Conservation (phyloP, 2,888 invertebrate species). For the Sipha maydis region DNA sequence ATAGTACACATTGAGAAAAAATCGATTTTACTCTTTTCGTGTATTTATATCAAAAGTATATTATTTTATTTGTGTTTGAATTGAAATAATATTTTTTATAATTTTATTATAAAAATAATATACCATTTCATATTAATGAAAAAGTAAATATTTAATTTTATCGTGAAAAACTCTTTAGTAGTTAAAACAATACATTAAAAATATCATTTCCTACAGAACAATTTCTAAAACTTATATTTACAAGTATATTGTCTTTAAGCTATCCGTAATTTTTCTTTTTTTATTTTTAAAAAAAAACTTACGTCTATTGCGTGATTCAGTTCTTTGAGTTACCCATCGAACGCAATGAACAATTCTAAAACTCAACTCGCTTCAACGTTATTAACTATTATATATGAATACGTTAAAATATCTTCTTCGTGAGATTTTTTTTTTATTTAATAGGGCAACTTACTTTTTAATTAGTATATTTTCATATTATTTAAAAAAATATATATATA, state of each 20-base stretch:
- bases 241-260: neutral
- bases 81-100: neutral
- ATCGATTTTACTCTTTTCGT: neutral
- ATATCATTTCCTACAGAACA: neutral
- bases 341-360: neutral
- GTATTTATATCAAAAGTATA: neutral
- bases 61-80: neutral
- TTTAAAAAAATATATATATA: neutral
- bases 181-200: neutral
- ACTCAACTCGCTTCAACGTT: neutral
- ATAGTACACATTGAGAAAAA: neutral
- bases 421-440: neutral
- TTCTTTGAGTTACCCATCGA: constrained; percentile 5
- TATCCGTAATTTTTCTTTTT: neutral
- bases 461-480: neutral
- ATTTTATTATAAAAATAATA: too few species aligned
- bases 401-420: neutral
- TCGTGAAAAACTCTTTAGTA: neutral
- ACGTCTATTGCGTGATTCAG: constrained; percentile 37
- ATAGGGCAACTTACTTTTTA: neutral
- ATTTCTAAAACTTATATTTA: neutral
- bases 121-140: neutral
- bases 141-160: neutral
- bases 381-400: constrained; percentile 1
- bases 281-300: neutral